These are phyloP conservation scores for Neodon shergylaensis DNA, from an alignment of 2,113 vertebrate species.

Conservation along the genomic window DNA sequence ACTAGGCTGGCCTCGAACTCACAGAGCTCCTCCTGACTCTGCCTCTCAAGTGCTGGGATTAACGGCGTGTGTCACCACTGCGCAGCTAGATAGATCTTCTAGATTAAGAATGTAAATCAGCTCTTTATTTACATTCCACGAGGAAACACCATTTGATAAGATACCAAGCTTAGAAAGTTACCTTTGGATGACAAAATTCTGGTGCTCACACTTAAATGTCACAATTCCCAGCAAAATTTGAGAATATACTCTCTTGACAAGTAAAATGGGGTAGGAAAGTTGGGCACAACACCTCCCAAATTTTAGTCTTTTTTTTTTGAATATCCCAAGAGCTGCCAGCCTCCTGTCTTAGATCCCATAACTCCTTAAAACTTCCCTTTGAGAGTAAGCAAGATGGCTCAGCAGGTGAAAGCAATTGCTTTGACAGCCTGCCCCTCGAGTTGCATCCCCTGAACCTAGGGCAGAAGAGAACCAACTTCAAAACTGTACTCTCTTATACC, in stretches of 20 bases:
- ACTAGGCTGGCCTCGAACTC: neutral
- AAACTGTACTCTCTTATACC: rapidly evolving
- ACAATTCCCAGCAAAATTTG: conserved; percentile 83
- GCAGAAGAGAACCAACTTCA: neutral
- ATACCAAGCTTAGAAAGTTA: neutral
- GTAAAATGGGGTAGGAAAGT: conserved; percentile 19
- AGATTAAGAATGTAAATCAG: neutral
- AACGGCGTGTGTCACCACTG: neutral
- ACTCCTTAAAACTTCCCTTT: neutral
- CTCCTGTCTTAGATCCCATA: neutral
- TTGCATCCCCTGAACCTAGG: neutral
- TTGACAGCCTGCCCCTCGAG: neutral
- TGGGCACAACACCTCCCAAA: neutral
- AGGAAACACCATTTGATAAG: neutral
- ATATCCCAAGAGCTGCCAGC: neutral
- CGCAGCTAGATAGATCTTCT: neutral
- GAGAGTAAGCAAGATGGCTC: neutral
- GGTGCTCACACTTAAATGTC: neutral
- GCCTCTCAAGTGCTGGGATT: neutral
- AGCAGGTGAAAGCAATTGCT: neutral
- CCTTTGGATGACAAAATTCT: neutral
- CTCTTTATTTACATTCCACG: neutral
- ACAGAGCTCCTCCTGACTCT: neutral
- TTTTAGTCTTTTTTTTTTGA: neutral
- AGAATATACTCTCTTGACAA: conserved; percentile 71